Evolutionary conservation across 2,888 invertebrate genomes (phyloP).

Genomic region (Eucriotettix oculatus): DNA sequence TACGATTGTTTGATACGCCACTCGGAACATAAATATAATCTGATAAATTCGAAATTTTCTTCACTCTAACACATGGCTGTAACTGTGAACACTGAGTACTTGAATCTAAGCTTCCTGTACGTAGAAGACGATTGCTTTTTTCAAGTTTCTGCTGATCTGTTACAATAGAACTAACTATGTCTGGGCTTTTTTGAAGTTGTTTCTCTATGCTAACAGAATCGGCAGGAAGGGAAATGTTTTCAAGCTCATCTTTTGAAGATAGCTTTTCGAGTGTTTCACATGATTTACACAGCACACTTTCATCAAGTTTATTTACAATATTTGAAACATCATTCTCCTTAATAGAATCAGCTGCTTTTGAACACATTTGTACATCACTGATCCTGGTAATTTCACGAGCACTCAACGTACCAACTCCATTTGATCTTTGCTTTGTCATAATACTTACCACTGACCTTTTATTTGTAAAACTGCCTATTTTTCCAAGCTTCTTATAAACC

Average conservation of each 20-base stretch:
- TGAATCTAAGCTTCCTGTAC: conserved; percentile 6
- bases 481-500: not conserved
- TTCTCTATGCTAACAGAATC: not conserved
- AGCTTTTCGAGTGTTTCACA: not conserved
- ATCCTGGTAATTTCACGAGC: not conserved
- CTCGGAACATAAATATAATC: not conserved
- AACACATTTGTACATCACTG: not conserved
- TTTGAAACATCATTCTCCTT: not conserved
- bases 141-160: not conserved
- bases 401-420: not conserved
- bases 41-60: conserved; percentile 5
- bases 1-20: conserved; percentile 4
- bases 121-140: not conserved
- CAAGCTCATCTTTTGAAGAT: not conserved
- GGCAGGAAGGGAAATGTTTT: not conserved
- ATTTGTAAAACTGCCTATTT: not conserved
- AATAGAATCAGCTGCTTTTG: not conserved
- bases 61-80: conserved; percentile 8
- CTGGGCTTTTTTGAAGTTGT: not conserved
- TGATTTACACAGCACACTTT: not conserved
- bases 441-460: not conserved
- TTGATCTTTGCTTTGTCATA: not conserved
- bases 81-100: conserved; percentile 2
- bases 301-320: not conserved
- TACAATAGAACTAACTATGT: not conserved